Evolutionary conservation across 2,797 vertebrate genomes (phyloP).

Genomic region (Anableps anableps): DNA sequence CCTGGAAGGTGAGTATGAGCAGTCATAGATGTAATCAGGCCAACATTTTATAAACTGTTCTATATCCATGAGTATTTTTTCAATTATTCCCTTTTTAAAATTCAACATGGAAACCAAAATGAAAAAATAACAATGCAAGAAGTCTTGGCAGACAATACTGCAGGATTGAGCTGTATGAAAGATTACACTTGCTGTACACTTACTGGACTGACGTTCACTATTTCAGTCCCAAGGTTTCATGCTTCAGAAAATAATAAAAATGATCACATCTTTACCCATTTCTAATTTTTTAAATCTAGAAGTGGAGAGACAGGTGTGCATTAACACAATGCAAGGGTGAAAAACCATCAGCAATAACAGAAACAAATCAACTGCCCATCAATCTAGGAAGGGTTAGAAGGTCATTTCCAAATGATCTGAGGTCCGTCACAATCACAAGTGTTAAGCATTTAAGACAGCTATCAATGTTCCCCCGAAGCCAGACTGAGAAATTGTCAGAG

Average conservation of each 20-base stretch:
- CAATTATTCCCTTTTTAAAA: background rate
- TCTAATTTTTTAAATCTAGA: background rate
- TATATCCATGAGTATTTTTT: background rate
- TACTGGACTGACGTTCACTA: background rate
- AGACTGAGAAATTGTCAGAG: background rate
- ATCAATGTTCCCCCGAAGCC: background rate
- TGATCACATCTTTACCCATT: background rate
- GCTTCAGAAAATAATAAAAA: background rate
- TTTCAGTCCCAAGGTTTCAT: background rate
- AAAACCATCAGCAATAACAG: background rate
- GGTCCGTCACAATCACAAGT: background rate
- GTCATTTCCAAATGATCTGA: background rate
- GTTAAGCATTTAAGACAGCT: background rate
- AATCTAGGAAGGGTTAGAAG: background rate
- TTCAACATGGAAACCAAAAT: background rate
- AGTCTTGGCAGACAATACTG: background rate
- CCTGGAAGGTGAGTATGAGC: constrained; percentile 76
- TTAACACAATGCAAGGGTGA: background rate
- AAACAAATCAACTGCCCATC: background rate
- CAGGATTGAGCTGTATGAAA: background rate
- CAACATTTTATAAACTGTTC: background rate
- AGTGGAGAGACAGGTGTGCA: background rate
- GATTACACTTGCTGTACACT: background rate
- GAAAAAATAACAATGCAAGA: background rate
- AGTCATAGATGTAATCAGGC: background rate